Conservation (phyloP, 2,888 invertebrate species). For the Zhuqinia jingwanae region DNA sequence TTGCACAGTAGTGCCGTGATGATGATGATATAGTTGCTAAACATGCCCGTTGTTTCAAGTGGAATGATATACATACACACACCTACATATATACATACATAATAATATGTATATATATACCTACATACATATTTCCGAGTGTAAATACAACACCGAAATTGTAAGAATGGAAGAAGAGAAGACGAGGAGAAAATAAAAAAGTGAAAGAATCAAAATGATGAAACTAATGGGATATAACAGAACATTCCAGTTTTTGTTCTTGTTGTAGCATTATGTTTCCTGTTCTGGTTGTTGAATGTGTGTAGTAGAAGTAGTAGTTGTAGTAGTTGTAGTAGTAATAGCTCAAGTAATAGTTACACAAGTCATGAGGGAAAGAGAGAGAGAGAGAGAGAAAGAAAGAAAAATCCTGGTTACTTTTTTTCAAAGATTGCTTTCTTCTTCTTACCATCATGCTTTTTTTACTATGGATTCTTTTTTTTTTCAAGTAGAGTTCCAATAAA, state of each 20-base stretch:
- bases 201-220: slow-evolving; percentile 68
- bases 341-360: slow-evolving; percentile 62
- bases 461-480: slow-evolving; percentile 9
- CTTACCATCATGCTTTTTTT: slow-evolving; percentile 28
- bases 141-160: no score
- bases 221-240: slow-evolving; percentile 61
- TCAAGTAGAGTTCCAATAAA: slow-evolving; percentile 14
- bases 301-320: no score
- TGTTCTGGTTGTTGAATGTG: background rate
- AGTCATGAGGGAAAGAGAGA: slow-evolving; percentile 43
- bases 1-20: no score
- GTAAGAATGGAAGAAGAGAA: slow-evolving; percentile 59
- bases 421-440: background rate
- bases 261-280: background rate
- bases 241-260: slow-evolving; percentile 29
- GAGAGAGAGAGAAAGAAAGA: slow-evolving; percentile 30
- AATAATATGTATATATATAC: no score
- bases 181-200: slow-evolving; percentile 17
- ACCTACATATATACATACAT: background rate
- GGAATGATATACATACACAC: background rate
- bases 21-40: no score
- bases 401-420: slow-evolving; percentile 42
- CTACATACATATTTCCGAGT: no score
- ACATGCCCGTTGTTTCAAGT: background rate
- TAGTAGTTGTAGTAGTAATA: slow-evolving; percentile 19